Evolutionary conservation across 2,797 vertebrate genomes (phyloP).

Genomic region (Ctenopoma kingsleyae): DNA sequence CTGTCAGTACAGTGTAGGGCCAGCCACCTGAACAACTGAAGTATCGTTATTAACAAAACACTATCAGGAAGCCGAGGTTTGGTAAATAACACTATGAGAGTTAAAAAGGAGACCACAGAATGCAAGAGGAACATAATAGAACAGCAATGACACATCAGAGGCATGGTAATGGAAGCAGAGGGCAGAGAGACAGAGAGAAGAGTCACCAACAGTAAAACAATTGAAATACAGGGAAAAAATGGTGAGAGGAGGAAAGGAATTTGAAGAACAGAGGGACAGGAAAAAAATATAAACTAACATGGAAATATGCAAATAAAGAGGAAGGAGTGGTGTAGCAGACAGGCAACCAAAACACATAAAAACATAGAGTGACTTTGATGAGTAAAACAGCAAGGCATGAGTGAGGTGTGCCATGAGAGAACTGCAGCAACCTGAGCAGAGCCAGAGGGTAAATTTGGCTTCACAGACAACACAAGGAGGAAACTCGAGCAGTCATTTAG

Average conservation of each 20-base stretch:
- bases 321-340: background rate
- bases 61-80: constrained; percentile 31
- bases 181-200: background rate
- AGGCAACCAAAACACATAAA: constrained; percentile 11
- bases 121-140: constrained; percentile 45
- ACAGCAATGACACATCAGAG: constrained; percentile 21
- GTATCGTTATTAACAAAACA: constrained; percentile 46
- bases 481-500: constrained; percentile 22
- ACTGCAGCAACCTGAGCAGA: constrained; percentile 39
- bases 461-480: constrained; percentile 17
- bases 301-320: constrained; percentile 27
- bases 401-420: constrained; percentile 18
- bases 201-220: constrained; percentile 12
- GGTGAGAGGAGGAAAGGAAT: background rate
- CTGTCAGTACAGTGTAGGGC: constrained; percentile 18
- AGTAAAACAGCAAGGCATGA: constrained; percentile 14
- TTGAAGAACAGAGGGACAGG: background rate
- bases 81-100: constrained; percentile 30
- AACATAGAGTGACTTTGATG: constrained; percentile 16
- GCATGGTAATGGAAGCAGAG: constrained; percentile 5
- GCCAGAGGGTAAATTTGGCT: constrained; percentile 35
- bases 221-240: background rate
- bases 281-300: background rate
- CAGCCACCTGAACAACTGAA: constrained; percentile 49
- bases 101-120: constrained; percentile 26